Percentiles rank a stretch among this genome's conserved stretches.
Conservation (phyloP, 2,113 vertebrate genomes). For the Macrotis lagotis region DNA sequence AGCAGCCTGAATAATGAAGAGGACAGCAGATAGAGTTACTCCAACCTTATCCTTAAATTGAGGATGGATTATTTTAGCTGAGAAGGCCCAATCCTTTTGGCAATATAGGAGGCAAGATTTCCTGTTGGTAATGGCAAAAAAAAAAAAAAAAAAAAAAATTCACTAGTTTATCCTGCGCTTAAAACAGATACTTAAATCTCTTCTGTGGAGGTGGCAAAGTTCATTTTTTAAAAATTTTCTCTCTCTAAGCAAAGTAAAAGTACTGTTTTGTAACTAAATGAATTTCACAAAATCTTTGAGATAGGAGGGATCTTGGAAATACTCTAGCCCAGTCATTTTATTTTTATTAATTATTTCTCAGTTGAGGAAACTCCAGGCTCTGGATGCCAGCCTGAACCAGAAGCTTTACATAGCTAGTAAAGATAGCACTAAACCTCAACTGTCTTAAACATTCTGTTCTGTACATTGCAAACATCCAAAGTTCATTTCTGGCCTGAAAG, state of each 20-base stretch:
- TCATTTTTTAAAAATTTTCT: neutral
- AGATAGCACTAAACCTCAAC: neutral
- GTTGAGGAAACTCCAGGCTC: neutral
- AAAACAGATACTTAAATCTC: neutral
- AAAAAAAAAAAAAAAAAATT: conserved; percentile 37
- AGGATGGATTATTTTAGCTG: neutral
- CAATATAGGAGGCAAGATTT: conserved; percentile 1
- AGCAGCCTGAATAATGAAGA: neutral
- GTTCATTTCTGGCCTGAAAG: neutral
- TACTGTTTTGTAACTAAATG: neutral
- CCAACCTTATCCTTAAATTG: neutral
- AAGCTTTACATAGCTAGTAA: neutral
- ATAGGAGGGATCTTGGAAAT: neutral
- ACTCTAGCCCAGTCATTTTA: neutral
- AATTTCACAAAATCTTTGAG: neutral
- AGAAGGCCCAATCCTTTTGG: neutral
- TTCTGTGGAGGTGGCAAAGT: conserved; percentile 14
- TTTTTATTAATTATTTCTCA: neutral
- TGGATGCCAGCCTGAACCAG: neutral
- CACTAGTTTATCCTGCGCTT: neutral
- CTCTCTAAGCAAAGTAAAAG: neutral
- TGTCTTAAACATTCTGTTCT: neutral
- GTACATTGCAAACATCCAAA: neutral
- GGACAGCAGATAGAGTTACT: neutral
- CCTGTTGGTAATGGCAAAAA: neutral